Percentiles rank a stretch among this genome's conserved stretches.
These are phyloP conservation scores for Xanthia icteritia DNA, from an alignment of 2,888 invertebrate genomes.

Conservation along the genomic window DNA sequence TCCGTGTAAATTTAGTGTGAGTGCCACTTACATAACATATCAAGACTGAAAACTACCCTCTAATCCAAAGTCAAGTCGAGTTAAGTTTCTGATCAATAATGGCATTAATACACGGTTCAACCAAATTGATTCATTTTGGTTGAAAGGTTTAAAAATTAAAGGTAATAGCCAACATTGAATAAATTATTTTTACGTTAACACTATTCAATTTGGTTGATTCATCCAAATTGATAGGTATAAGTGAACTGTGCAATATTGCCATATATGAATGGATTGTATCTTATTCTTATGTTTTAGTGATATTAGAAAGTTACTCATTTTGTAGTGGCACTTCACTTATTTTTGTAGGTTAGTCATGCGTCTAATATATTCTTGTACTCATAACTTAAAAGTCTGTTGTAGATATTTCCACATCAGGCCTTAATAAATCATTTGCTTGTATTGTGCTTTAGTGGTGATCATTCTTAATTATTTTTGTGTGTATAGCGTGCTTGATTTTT, in stretches of 20 bases:
- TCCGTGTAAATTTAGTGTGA: not conserved
- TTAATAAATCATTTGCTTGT: not conserved
- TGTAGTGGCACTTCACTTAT: conserved; percentile 2
- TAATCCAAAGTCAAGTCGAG: not conserved
- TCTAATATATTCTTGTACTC: conserved; percentile 37
- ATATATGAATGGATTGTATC: not conserved
- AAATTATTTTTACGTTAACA: not conserved
- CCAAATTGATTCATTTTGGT: not conserved
- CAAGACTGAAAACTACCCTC: not conserved
- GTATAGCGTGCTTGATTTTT: not conserved
- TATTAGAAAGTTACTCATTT: conserved; percentile 2
- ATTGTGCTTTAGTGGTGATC: not conserved
- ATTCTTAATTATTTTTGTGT: not conserved
- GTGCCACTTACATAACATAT: not conserved
- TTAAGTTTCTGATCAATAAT: not conserved
- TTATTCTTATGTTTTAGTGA: not conserved
- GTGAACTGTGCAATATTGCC: not conserved
- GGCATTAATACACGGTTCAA: not conserved
- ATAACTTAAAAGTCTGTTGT: conserved; percentile 9
- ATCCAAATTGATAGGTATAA: not conserved
- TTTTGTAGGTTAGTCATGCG: not conserved
- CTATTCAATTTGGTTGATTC: not conserved
- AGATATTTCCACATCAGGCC: not conserved
- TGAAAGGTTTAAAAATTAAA: not conserved
- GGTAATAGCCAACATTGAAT: not conserved